These are phyloP conservation scores for Zaprionus davidi DNA, from an alignment of 1,140 invertebrate genomes.

Conservation along the genomic window DNA sequence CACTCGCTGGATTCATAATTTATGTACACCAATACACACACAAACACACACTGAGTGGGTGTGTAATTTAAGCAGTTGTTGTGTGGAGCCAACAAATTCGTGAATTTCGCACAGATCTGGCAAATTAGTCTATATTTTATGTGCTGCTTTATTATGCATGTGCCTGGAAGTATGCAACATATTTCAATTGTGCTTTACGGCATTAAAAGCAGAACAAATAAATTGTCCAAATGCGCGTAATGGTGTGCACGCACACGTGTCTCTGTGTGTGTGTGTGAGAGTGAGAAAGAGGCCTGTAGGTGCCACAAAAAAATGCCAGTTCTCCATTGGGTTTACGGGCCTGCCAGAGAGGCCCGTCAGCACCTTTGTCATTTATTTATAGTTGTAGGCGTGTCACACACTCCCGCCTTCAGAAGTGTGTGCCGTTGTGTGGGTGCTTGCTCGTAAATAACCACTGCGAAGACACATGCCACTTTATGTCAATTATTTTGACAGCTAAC, in stretches of 20 bases:
- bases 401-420: not conserved
- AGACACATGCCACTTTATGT: constrained; percentile 82
- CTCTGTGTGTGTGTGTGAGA: not conserved
- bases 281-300: constrained; percentile 21
- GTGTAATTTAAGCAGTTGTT: constrained; percentile 35
- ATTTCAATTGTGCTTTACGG: constrained; percentile 48
- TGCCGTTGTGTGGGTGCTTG: not conserved
- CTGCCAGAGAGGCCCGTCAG: constrained; percentile 26
- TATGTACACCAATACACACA: constrained; percentile 23
- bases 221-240: constrained; percentile 41
- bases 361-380: constrained; percentile 72
- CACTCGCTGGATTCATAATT: constrained; percentile 55
- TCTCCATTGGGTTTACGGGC: not conserved
- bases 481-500: constrained; percentile 82
- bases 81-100: constrained; percentile 35
- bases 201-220: constrained; percentile 47
- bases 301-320: constrained; percentile 37
- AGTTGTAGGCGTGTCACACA: constrained; percentile 55
- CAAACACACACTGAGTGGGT: not conserved
- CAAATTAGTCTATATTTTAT: constrained; percentile 64
- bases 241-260: constrained; percentile 1
- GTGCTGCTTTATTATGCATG: constrained; percentile 54
- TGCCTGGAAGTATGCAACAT: constrained; percentile 42
- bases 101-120: constrained; percentile 42
- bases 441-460: constrained; percentile 75